A percentile compares a stretch with the other conserved stretches of the same genome.
These are phyloP conservation scores for Serinus canaria DNA, from an alignment of 2,113 vertebrate species.

Conservation along the genomic window DNA sequence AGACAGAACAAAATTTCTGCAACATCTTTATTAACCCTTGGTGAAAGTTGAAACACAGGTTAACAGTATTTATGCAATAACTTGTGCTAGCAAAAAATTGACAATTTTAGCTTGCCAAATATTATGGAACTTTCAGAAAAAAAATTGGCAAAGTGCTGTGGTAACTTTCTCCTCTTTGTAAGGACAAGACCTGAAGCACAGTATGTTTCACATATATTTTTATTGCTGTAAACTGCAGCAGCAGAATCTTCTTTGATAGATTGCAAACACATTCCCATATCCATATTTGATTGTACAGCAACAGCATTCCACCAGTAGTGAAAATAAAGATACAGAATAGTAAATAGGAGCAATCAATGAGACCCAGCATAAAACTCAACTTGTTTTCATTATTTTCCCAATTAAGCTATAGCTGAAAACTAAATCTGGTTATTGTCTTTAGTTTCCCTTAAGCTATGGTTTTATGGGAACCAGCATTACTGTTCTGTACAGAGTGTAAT, in stretches of 20 bases:
- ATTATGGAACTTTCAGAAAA: conserved; percentile 66
- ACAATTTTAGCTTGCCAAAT: conserved; percentile 61
- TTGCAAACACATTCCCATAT: conserved; percentile 12
- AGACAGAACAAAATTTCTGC: conserved; percentile 81
- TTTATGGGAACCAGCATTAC: conserved; percentile 27
- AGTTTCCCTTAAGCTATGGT: conserved; percentile 29
- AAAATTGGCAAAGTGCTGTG: conserved; percentile 20
- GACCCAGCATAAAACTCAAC: conserved; percentile 58
- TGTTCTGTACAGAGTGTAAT: neutral
- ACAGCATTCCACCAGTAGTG: conserved; percentile 21
- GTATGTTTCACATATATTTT: conserved; percentile 21
- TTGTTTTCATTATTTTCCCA: conserved; percentile 68
- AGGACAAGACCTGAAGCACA: conserved; percentile 47
- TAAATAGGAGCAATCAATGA: conserved; percentile 63
- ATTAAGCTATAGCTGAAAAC: conserved; percentile 46
- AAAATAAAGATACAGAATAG: conserved; percentile 47
- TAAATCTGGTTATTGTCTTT: conserved; percentile 35
- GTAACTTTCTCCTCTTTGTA: conserved; percentile 60
- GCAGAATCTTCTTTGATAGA: conserved; percentile 32
- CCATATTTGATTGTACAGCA: conserved; percentile 54
- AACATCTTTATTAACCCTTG: conserved; percentile 87
- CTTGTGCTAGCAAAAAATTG: conserved; percentile 67
- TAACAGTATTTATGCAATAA: conserved; percentile 77
- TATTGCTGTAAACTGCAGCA: conserved; percentile 41
- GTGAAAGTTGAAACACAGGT: conserved; percentile 82